Base-by-base conservation (phyloP, 1,140 invertebrate genomes). In the Amphibalanus amphitrite region DNA sequence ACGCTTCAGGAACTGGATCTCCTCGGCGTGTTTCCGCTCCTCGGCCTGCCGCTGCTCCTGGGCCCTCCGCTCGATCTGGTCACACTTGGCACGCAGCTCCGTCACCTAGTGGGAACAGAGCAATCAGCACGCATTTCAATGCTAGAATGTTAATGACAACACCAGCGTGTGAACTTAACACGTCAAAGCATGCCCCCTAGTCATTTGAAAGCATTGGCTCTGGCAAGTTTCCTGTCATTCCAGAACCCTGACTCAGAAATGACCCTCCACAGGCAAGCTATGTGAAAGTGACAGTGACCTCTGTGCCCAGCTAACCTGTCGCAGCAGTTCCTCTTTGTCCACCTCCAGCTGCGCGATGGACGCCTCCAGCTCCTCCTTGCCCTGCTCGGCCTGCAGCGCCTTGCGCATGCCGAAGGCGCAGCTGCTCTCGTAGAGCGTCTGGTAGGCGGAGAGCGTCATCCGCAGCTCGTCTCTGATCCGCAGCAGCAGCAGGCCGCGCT, bases 351-450 rank as follows among this genome's bases (percentile, higher is more conserved):
- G 82, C 67, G 80, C 76, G 29, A 86, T 85, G 77, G 83, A 77
- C 47, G 82, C 81, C 75, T 86, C 85, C 75, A 90, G 83, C 75
- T 91, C 87, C 71, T 85, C 83, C 78, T 90, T 90, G 0, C 88
- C 88, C 75, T 84, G 81, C 75, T 86, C 85, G 13, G 88, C 89
- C 82, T 93, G 90, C 70, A 97, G 81, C n/a, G 95, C 93, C 84
- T 98, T 99, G 67, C 96, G 86, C 86, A 98, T 93, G 33, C 96
- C 96, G 80, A 97, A 99, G 8, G 95, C 95, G 70, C 97, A 92
- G 72, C 94, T 95, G 80, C 93, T 97, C 80, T 97, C 96, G 80
- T 98, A 97, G 0, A 99, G 83, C 0, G 91, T 92, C 85, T 88
- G 87, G 78, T 97, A 98, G 0, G 95, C 93, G 76, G 93, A 89